These are phyloP conservation scores for Megamerina dolium DNA, from an alignment of 2,888 invertebrate species.

Conservation along the genomic window DNA sequence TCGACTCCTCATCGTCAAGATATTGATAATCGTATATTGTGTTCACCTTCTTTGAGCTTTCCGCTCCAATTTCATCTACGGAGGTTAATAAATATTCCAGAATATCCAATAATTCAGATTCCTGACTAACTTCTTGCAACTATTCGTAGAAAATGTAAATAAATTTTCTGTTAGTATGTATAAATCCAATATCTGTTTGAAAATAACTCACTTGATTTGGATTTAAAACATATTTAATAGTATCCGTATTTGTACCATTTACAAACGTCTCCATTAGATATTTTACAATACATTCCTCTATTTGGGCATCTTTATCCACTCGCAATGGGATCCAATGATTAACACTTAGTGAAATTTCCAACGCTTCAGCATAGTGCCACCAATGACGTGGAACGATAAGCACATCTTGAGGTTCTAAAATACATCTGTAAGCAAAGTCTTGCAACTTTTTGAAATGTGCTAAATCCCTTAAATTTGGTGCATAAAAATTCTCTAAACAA, in stretches of 20 bases:
- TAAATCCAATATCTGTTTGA: too few species aligned
- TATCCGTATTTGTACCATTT: conserved; percentile 52
- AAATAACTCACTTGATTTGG: conserved; percentile 61
- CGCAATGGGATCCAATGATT: conserved; percentile 67
- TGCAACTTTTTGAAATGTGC: conserved; percentile 19
- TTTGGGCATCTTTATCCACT: conserved; percentile 35
- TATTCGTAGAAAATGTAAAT: too few species aligned
- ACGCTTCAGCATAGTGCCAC: conserved; percentile 97
- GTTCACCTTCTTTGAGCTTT: conserved; percentile 43
- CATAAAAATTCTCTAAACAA: conserved; percentile 74
- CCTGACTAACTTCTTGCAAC: too few species aligned
- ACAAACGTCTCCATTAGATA: conserved; percentile 59
- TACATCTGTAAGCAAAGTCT: conserved; percentile 52
- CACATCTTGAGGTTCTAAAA: conserved; percentile 77
- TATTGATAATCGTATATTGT: conserved; percentile 47
- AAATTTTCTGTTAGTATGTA: too few species aligned
- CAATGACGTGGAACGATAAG: conserved; percentile 84
- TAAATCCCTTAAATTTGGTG: conserved; percentile 49
- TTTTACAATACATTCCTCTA: conserved; percentile 61
- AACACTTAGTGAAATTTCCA: conserved; percentile 61
- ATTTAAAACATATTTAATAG: conserved; percentile 56
- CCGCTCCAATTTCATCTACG: conserved; percentile 23
- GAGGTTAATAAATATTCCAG: conserved; percentile 15
- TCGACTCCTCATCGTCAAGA: conserved; percentile 42
- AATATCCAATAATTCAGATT: conserved; percentile 24